Base-by-base conservation (phyloP, 2,113 vertebrate genomes). In the Rhabdomys dilectus region DNA sequence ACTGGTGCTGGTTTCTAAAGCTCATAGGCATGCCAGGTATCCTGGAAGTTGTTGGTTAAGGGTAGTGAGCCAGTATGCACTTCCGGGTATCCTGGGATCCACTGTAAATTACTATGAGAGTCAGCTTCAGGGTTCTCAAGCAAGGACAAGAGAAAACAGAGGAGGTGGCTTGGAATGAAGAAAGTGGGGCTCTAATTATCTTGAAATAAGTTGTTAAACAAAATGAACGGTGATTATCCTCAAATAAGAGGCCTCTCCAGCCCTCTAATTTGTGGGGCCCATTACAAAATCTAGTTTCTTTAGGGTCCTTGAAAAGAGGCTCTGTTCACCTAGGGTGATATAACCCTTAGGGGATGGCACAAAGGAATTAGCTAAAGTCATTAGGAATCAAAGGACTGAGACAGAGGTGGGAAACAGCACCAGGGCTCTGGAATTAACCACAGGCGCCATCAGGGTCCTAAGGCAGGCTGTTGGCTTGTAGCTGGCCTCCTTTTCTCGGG, bases 301-400 rank as follows among this genome's bases (percentile, higher is more conserved):
- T 58, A 81, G 89, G 92, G 89, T 89, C 86, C 95, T 93, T 98
- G 96, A 98, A 98, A 97, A 97, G 94, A 91, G 48, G 87, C 97
- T 98, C 92, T 98, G 97, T 97, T 98, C 98, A 97, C 91, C 95
- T 98, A 92, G 93, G 73, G 93, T 97, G 95, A 97, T 89, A 93
- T 96, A 1, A 73, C 96, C 91, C 96, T 48, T 10, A 93, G 97
- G 97, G 93, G 98, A 91, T 89, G 95, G 93, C 93, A 94, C 89
- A 96, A 86, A 97, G 97, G 94, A 96, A 96, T 97, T 97, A 85
- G 82, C 96, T 60, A 5, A 88, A 86, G 92, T 42, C 96, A 81
- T 93, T 75, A 93, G 11, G 62, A 95, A 92, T 96, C 96, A 97
- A 98, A 98, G 77, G 92, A 89, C 86, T 75, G 88, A 97, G 95